phyloP scores from a whole-genome alignment of 1,140 invertebrate genomes.

The Micrasema minimum region DNA sequence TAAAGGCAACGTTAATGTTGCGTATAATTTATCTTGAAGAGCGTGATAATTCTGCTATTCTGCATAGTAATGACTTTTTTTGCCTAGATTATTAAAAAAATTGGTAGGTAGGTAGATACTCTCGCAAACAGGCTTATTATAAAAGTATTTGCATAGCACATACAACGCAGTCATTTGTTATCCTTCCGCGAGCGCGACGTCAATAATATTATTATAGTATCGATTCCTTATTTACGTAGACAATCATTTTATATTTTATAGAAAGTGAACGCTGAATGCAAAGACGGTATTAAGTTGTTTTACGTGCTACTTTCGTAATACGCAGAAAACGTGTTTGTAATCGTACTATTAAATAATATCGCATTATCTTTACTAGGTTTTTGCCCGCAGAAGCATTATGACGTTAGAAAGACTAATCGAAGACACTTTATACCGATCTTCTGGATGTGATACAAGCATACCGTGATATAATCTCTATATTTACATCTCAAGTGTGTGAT shows the following conservation, averaged over 20 bases:
- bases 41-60: too few species aligned
- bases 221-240: not conserved
- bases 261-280: not conserved
- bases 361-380: too few species aligned
- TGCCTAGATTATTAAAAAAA: too few species aligned
- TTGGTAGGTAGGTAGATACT: too few species aligned
- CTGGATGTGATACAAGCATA: not conserved
- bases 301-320: constrained; percentile 7
- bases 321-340: constrained; percentile 5
- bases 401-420: not conserved
- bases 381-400: not conserved
- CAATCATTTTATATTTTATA: not conserved
- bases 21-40: too few species aligned
- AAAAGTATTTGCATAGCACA: too few species aligned
- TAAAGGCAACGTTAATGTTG: too few species aligned
- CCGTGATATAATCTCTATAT: not conserved
- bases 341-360: not conserved
- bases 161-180: constrained; percentile 13
- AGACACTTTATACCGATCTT: not conserved
- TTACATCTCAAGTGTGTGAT: not conserved
- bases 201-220: not conserved
- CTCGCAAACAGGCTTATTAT: too few species aligned
- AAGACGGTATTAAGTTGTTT: not conserved
- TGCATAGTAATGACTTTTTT: too few species aligned
- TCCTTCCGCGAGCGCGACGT: not conserved